Percentiles rank a stretch among this genome's conserved stretches.
These are phyloP conservation scores for Clarias fuscus DNA, from an alignment of 2,797 vertebrate species.

Conservation along the genomic window DNA sequence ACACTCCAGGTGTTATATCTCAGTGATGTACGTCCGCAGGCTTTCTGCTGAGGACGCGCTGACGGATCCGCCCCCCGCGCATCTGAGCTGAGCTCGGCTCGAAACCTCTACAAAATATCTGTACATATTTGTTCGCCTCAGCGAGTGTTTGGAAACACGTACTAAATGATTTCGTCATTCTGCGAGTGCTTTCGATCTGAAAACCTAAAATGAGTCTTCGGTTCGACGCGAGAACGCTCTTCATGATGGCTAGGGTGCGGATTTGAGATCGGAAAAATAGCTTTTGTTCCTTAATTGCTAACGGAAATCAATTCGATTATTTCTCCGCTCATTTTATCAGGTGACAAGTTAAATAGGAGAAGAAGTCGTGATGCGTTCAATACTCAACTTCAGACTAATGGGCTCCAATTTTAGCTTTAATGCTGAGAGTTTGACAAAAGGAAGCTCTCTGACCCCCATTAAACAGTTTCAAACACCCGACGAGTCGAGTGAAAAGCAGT, in stretches of 20 bases:
- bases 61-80: constrained; percentile 39
- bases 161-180: neutral
- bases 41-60: constrained; percentile 33
- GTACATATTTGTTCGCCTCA: neutral
- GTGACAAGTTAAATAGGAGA: constrained; percentile 36
- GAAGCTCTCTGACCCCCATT: constrained; percentile 53
- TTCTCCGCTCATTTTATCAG: constrained; percentile 7
- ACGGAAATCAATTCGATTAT: neutral
- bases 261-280: neutral
- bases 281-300: neutral
- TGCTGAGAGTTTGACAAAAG: constrained; percentile 47
- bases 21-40: constrained; percentile 54
- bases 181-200: neutral
- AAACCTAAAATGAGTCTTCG: neutral
- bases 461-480: constrained; percentile 39
- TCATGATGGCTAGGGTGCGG: too few species aligned
- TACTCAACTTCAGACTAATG: constrained; percentile 49
- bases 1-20: constrained; percentile 51
- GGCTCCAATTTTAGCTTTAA: constrained; percentile 46
- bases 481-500: constrained; percentile 39
- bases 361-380: constrained; percentile 33
- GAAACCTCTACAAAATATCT: neutral
- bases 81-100: constrained; percentile 40
- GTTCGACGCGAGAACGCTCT: neutral
- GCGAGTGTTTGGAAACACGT: neutral